These are phyloP conservation scores for Rhagophthalmus giganteus DNA, from an alignment of 2,888 invertebrate genomes.

Conservation along the genomic window DNA sequence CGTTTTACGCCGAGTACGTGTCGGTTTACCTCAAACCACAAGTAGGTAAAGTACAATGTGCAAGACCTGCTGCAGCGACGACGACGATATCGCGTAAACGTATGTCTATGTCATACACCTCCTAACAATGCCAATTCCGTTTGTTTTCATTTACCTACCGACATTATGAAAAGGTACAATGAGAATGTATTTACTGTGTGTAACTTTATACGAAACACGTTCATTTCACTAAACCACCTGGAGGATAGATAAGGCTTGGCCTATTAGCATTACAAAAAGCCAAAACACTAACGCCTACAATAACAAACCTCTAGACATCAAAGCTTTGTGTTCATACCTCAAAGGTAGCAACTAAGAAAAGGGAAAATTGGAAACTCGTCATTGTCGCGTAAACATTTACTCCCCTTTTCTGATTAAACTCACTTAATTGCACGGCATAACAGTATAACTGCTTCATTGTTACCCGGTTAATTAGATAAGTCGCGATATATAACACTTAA, in stretches of 20 bases:
- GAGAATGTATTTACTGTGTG: not conserved
- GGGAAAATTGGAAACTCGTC: not conserved
- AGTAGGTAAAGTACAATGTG: constrained; percentile 22
- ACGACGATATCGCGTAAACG: not conserved
- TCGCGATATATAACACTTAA: too few relatives aligned
- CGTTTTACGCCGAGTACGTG: constrained; percentile 27
- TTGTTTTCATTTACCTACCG: not conserved
- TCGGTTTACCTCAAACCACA: constrained; percentile 28
- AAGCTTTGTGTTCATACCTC: not conserved
- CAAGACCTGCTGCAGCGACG: not conserved
- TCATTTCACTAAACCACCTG: not conserved
- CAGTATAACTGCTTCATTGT: not conserved
- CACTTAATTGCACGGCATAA: not conserved
- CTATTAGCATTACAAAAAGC: not conserved
- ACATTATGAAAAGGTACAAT: not conserved
- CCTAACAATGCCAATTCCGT: not conserved
- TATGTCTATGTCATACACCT: not conserved
- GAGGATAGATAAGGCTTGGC: not conserved
- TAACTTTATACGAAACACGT: not conserved
- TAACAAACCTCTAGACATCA: not conserved
- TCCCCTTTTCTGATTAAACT: not conserved
- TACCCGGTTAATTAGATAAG: not conserved
- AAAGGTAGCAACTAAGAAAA: not conserved
- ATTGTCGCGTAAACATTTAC: not conserved
- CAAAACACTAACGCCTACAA: too few relatives aligned